phyloP scores from a whole-genome alignment of 2,113 vertebrate species.

The Pluvialis apricaria region DNA sequence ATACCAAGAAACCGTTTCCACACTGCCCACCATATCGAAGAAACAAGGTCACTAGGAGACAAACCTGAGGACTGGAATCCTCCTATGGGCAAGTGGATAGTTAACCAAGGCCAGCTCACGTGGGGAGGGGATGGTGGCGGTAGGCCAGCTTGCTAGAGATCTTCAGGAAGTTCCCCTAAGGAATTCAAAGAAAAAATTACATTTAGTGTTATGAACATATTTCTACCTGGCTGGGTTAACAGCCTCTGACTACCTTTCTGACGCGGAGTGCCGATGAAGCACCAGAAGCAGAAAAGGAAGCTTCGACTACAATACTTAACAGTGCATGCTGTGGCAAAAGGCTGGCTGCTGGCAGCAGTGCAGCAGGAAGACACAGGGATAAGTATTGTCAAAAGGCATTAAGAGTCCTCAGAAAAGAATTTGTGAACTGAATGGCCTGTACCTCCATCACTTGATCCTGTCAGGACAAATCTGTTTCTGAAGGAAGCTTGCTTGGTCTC shows the following conservation, averaged over 20 bases:
- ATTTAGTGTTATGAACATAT: background rate
- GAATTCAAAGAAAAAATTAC: background rate
- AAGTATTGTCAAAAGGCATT: background rate
- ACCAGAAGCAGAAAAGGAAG: background rate
- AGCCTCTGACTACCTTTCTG: background rate
- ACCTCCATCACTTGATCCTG: background rate
- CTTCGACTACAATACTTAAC: background rate
- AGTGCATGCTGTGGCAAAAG: background rate
- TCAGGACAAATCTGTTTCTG: background rate
- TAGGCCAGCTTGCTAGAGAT: background rate
- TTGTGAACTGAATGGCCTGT: background rate
- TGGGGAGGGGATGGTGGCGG: background rate
- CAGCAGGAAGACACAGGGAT: background rate
- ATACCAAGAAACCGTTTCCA: background rate
- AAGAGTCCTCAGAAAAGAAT: background rate
- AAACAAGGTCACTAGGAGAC: background rate
- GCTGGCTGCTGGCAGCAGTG: background rate
- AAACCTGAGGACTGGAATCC: background rate
- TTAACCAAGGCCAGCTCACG: background rate
- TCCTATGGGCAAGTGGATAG: background rate
- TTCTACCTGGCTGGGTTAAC: background rate
- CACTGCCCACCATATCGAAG: background rate
- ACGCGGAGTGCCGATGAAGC: background rate
- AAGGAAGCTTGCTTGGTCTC: background rate
- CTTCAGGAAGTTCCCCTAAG: background rate